Evolutionary conservation across 2,113 vertebrate species (phyloP), one percentile per base, ranked within the genome.

Genomic region (Archocentrus centrarchus): DNA sequence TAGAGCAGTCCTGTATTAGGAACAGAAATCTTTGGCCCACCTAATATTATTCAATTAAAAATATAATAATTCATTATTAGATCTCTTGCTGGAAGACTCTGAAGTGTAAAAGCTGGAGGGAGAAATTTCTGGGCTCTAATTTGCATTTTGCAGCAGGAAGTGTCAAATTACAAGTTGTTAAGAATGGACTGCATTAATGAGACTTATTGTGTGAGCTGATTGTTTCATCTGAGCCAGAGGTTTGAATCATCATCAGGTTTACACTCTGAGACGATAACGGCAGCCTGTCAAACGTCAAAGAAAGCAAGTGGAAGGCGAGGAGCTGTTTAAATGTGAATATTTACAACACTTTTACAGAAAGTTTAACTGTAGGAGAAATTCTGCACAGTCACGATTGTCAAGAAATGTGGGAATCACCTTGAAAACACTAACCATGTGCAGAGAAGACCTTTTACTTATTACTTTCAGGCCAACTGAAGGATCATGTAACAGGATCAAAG

Each of bases 171-270:
- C 64, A 11, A 70, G 64, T 37, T 2, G 60, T 62, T 62, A 37
- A 50, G 3, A 50, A 70, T 30, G 41, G 24, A 30, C 47, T 50
- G 24, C 41, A 70, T 27, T 18, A 50, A 70, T 20, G 64, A 70
- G 24, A 39, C 22, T 50, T 50, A 11, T 50, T 30, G 41, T 30
- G 64, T 50, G 41, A 70, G 24, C 41, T 68, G 5, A 27, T 27
- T 27, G 27, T 27, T 27, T 27, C 27, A 27, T 27, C 64, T 68
- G 64, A 47, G 41, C 64, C 64, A 68, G 64, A 50, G 64, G 64
- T 68, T 68, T 68, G 64, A 68, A 68, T 50, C 64, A 18, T 18
- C 22, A 22, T 68, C 11, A 70, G 44, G 66, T 70, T 70, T 70
- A 50, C 15, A 70, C 41, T 27, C 64, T 41, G n/a, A 13, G 44